These are phyloP conservation scores for Eubasilissa splendida DNA, from an alignment of 2,888 invertebrate species.

Conservation along the genomic window DNA sequence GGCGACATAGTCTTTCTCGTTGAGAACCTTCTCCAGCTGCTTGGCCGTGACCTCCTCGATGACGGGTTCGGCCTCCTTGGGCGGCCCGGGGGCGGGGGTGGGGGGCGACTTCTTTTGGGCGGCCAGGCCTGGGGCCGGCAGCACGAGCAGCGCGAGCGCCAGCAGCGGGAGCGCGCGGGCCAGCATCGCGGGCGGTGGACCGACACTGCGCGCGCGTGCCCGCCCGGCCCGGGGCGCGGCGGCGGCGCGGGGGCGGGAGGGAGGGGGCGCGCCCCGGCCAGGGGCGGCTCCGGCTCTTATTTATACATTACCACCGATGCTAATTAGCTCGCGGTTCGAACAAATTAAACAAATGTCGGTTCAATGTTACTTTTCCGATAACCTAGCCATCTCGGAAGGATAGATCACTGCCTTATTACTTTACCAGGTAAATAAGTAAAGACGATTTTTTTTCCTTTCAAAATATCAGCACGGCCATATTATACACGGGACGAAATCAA, in stretches of 20 bases:
- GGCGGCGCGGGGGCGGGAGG: conserved; percentile 62
- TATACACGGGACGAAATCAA: no score
- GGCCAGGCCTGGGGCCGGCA: conserved; percentile 63
- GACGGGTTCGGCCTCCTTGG: conserved; percentile 78
- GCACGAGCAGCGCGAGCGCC: conserved; percentile 72
- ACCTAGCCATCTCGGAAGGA: no score
- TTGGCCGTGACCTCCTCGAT: conserved; percentile 95
- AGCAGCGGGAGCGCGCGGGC: conserved; percentile 69
- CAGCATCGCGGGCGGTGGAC: conserved; percentile 60
- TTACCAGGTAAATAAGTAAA: no score
- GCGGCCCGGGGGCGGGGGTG: conserved; percentile 63
- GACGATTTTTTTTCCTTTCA: no score
- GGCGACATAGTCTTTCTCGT: conserved; percentile 94
- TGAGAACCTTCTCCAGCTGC: conserved; percentile 90
- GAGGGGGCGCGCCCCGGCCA: conserved; percentile 57
- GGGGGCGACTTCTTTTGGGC: conserved; percentile 66
- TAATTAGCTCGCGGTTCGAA: no score
- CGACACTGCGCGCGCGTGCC: conserved; percentile 54
- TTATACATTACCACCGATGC: no score
- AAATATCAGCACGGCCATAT: no score
- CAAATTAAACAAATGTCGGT: no score
- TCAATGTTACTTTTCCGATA: no score
- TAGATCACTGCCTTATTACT: no score
- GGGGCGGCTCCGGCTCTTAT: conserved; percentile 1
- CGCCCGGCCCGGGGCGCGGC: conserved; percentile 59